Conservation (phyloP, 2,113 vertebrate genomes). For the Bothrops jararaca region DNA sequence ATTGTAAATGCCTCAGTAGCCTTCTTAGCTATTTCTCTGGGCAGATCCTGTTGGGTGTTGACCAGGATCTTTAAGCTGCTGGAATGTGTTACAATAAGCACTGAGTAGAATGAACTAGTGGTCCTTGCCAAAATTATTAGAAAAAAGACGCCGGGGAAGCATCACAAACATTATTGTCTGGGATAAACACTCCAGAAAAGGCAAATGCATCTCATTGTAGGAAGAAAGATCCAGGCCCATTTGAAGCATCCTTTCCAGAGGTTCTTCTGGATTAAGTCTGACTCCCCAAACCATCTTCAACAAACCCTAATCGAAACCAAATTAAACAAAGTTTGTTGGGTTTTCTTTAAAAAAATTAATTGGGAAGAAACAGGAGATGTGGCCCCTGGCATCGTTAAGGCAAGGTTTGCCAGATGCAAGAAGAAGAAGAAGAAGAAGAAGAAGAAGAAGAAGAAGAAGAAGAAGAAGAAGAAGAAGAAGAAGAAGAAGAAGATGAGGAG, state of each 20-base stretch:
- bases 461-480: too few species aligned
- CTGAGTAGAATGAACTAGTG: background rate
- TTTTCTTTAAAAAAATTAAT: background rate
- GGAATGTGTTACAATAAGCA: background rate
- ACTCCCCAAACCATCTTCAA: background rate
- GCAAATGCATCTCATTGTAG: background rate
- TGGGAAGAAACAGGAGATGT: background rate
- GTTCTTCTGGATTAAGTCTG: background rate
- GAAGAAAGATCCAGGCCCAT: background rate
- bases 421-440: too few species aligned
- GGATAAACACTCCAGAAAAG: slow-evolving; percentile 7
- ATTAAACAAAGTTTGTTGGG: background rate
- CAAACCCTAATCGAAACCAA: background rate
- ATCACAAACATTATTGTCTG: background rate
- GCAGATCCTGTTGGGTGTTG: slow-evolving; percentile 39
- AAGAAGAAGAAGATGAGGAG: too few species aligned
- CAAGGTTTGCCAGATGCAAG: background rate
- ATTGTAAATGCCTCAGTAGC: slow-evolving; percentile 25
- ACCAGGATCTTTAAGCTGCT: background rate
- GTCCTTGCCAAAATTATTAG: background rate
- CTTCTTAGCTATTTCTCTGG: slow-evolving; percentile 17
- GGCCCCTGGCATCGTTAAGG: background rate
- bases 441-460: too few species aligned
- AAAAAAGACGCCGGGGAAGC: background rate
- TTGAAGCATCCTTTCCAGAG: background rate